These are phyloP conservation scores for Argya squamiceps DNA, from an alignment of 2,797 vertebrate species.

Conservation along the genomic window DNA sequence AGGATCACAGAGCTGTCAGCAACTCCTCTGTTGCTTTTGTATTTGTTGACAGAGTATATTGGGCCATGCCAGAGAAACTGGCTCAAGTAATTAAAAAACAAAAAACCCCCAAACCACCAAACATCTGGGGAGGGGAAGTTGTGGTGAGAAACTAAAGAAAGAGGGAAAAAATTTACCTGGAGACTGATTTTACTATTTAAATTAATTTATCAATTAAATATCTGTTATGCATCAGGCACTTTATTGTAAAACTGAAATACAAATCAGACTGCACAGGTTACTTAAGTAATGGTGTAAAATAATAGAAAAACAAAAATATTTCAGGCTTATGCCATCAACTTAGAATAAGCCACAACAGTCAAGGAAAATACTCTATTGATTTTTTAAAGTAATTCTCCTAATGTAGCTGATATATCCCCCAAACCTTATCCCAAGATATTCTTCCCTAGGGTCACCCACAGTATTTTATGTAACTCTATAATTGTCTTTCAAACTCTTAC, in stretches of 20 bases:
- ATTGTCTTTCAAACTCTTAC: not conserved
- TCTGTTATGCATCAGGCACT: not conserved
- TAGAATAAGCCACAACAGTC: not conserved
- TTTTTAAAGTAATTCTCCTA: not conserved
- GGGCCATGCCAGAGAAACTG: not conserved
- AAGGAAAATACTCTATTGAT: not conserved
- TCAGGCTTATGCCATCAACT: not conserved
- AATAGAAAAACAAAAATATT: not conserved
- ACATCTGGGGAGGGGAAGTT: not conserved
- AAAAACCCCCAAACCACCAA: not conserved
- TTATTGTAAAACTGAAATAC: not conserved
- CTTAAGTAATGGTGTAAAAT: not conserved
- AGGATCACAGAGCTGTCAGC: not conserved
- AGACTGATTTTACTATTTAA: not conserved
- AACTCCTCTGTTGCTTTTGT: not conserved
- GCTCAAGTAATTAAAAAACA: not conserved
- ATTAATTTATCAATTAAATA: not conserved
- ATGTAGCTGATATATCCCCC: not conserved
- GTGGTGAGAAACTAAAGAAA: not conserved
- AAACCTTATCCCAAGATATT: not conserved
- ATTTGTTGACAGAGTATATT: not conserved
- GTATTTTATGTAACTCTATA: not conserved
- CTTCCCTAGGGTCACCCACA: not conserved
- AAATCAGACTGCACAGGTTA: not conserved
- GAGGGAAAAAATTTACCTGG: not conserved